Conservation (phyloP, 2,113 vertebrate genomes). For the Tragelaphus buxtoni region DNA sequence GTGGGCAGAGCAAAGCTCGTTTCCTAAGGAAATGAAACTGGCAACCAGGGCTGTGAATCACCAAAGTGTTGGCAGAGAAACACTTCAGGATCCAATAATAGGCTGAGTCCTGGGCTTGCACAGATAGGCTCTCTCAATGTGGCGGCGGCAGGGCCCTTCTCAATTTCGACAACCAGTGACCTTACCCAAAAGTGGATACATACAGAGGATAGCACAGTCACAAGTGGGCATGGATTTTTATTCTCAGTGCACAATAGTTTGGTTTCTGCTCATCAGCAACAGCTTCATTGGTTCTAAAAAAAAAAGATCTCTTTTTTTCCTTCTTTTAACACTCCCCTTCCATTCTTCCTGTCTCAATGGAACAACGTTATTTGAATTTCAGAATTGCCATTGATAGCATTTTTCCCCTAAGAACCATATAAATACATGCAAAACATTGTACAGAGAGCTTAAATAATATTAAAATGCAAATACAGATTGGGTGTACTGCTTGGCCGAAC, state of each 20-base stretch:
- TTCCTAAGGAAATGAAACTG: neutral
- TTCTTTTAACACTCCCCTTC: conserved; percentile 26
- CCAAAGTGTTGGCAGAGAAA: neutral
- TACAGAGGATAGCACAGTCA: conserved; percentile 53
- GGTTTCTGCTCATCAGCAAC: conserved; percentile 79
- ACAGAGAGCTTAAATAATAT: conserved; percentile 85
- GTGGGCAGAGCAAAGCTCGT: neutral
- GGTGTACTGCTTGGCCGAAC: conserved; percentile 78
- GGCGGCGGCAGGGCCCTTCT: accelerated
- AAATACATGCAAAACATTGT: conserved; percentile 87
- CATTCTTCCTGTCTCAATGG: conserved; percentile 50
- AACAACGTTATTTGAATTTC: conserved; percentile 54
- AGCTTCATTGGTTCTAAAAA: conserved; percentile 77
- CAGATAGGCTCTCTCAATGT: accelerated
- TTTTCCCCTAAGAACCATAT: conserved; percentile 77
- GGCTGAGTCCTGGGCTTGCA: neutral
- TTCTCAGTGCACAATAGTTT: conserved; percentile 74
- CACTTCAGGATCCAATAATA: accelerated
- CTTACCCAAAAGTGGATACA: conserved; percentile 36
- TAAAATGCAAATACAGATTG: conserved; percentile 82
- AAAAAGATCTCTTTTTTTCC: conserved; percentile 41
- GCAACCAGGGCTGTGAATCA: accelerated
- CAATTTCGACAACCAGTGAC: neutral
- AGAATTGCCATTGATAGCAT: conserved; percentile 71
- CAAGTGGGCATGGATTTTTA: conserved; percentile 77